Conservation (phyloP, 92 coral and sea anemone species). For the Epizoanthus rinbou region DNA sequence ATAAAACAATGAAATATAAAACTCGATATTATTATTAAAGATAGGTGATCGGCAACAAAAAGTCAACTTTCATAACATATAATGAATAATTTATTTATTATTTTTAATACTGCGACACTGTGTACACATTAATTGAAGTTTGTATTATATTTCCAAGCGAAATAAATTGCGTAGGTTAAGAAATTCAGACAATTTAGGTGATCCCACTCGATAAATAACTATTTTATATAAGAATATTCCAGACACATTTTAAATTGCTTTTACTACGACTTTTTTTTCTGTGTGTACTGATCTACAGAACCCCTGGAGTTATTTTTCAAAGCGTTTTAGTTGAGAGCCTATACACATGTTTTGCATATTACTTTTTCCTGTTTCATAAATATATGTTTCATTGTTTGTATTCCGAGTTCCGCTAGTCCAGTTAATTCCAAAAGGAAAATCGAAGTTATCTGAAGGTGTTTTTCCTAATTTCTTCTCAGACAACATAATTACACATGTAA, state of each 20-base stretch:
- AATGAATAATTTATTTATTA: neutral
- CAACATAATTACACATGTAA: neutral
- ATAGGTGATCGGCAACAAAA: neutral
- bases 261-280: neutral
- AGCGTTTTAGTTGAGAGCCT: neutral
- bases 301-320: neutral
- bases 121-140: neutral
- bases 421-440: neutral
- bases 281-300: neutral
- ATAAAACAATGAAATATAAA: neutral
- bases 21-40: no score
- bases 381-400: no score
- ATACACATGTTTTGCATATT: neutral
- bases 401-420: neutral
- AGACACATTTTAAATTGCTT: neutral
- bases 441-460: neutral
- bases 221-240: neutral
- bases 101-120: neutral
- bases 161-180: neutral
- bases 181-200: neutral
- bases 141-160: no score
- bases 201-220: neutral
- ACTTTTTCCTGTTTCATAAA: constrained; percentile 11
- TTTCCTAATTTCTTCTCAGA: neutral
- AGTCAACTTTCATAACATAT: neutral